Evolutionary conservation across 2,888 invertebrate genomes (phyloP), one percentile per base, ranked within the genome.

Genomic region (Masnerella sp.): DNA sequence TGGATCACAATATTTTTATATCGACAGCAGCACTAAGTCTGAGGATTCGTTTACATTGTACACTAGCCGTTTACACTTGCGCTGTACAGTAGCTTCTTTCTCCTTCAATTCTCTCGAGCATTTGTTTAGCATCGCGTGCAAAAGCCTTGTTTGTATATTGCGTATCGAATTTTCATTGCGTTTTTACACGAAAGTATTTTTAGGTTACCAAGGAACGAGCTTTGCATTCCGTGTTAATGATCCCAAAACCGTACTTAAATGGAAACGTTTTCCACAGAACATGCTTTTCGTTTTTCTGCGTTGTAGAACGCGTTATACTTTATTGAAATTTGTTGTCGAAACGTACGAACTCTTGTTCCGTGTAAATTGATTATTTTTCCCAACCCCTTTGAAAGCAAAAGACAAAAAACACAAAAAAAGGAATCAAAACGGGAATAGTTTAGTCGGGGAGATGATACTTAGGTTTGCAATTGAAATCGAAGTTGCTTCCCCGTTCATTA

Each of bases 1-100:
- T n/a, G n/a, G 30, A 45, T 51, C 58, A 30, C 34, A 51, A 49
- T 67, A 67, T 67, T 67, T 67, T 67, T 67, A 58, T 67, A 68
- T 59, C 28, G 12, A 68, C 28, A 36, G 2, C n/a, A 68, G 51
- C 58, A 51, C 49, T 49, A 22, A 14, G 11, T 56, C 43, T 18
- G 12, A 64, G 14, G 11, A 34, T 65, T 67, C 14, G 2, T 58
- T 67, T 51, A 25, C 17, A 52, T 51, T 68, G 68, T 68, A 59
- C 59, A 68, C 36, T 68, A 59, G 59, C 9, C 11, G n/a, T 59
- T 59, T 54, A 56, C 36, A 25, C 30, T 34, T 30, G 15, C 38
- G 15, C 38, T 65, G 56, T 56, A 65, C 51, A 65, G 54, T 65
- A 56, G 56, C 32, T 43, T 68, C 15, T 25, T 28, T 30, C 11